These are phyloP conservation scores for Plutomurus gul DNA, from an alignment of 1,140 invertebrate species.

Conservation along the genomic window DNA sequence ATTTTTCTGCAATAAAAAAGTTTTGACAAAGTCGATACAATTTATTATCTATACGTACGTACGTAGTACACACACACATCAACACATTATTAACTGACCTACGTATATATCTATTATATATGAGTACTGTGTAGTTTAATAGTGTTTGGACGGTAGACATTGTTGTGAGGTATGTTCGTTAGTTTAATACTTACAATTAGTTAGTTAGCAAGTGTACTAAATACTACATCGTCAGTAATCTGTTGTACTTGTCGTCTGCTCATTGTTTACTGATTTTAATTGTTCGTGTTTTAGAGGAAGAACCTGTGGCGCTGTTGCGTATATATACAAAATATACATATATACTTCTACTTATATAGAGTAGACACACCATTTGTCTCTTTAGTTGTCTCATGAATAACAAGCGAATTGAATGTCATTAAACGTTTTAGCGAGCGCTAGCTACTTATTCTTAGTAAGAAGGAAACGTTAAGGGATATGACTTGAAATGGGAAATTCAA, in stretches of 20 bases:
- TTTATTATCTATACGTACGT: not conserved
- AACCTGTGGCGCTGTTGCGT: not conserved
- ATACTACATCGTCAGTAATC: too few species aligned
- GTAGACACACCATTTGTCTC: too few species aligned
- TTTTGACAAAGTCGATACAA: conserved; percentile 1
- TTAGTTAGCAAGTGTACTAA: too few species aligned
- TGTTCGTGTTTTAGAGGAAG: not conserved
- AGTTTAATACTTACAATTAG: too few species aligned
- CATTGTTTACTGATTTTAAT: too few species aligned
- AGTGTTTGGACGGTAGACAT: too few species aligned
- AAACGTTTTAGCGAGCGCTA: too few species aligned
- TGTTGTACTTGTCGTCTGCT: not conserved
- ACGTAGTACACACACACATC: not conserved
- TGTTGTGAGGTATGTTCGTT: too few species aligned
- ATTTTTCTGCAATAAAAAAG: conserved; percentile 6
- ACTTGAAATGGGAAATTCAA: not conserved
- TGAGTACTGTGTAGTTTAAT: not conserved
- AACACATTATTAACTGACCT: too few species aligned
- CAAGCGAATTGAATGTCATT: too few species aligned
- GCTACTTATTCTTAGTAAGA: too few species aligned
- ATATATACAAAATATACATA: not conserved
- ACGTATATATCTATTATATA: not conserved
- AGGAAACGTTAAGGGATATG: not conserved
- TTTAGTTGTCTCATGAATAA: too few species aligned
- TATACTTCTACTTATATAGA: not conserved